phyloP scores from a whole-genome alignment of 2,797 vertebrate genomes.

The Taenioides sp. region DNA sequence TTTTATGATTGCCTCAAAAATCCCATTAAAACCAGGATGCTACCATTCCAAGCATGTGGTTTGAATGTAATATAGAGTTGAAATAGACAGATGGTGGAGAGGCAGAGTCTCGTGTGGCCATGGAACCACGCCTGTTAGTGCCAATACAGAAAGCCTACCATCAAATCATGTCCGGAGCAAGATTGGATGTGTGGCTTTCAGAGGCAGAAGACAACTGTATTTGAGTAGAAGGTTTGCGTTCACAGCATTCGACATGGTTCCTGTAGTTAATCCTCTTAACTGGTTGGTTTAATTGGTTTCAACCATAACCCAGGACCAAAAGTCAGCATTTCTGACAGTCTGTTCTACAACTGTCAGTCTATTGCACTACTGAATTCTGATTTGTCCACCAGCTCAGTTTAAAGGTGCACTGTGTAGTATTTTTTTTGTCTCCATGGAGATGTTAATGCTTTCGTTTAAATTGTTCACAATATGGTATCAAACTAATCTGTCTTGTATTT shows the following conservation, averaged over 20 bases:
- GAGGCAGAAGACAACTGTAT: not conserved
- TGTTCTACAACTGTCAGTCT: not conserved
- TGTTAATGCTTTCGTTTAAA: too few relatives aligned
- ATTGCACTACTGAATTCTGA: not conserved
- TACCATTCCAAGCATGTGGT: slow-evolving; percentile 64
- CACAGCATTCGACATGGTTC: not conserved
- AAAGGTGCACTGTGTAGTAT: too few relatives aligned
- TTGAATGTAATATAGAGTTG: slow-evolving; percentile 69
- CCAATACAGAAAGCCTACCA: slow-evolving; percentile 67
- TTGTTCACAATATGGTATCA: too few relatives aligned
- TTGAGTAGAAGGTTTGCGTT: not conserved
- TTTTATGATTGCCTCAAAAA: slow-evolving; percentile 73
- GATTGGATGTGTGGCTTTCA: slow-evolving; percentile 45
- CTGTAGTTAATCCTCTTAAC: not conserved
- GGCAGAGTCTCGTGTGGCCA: slow-evolving; percentile 72
- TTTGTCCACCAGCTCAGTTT: not conserved
- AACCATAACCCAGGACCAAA: not conserved
- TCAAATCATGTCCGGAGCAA: slow-evolving; percentile 43
- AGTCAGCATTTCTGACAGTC: not conserved
- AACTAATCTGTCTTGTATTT: too few relatives aligned
- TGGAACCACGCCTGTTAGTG: slow-evolving; percentile 59
- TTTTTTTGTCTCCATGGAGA: too few relatives aligned
- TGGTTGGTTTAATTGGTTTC: too few relatives aligned
- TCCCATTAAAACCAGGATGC: slow-evolving; percentile 74
- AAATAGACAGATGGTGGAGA: slow-evolving; percentile 79